phyloP scores from a whole-genome alignment of 2,797 vertebrate genomes.

The Tolypeutes matacus region DNA sequence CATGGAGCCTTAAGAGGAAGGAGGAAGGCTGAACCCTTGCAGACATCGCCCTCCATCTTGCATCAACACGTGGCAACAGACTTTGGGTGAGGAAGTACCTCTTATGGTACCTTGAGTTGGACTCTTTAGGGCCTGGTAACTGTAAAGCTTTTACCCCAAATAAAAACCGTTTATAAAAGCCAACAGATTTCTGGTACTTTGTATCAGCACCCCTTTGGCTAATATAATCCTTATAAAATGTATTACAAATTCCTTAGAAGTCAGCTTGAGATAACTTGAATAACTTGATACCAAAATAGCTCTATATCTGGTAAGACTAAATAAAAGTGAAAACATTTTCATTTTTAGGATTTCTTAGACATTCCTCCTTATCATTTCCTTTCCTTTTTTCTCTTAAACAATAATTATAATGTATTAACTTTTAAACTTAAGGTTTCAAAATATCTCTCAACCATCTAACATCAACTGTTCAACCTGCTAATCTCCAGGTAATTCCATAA shows the following conservation, averaged over 20 bases:
- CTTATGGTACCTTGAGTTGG: too few species aligned
- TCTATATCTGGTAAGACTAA: background rate
- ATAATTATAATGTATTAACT: background rate
- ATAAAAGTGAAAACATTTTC: background rate
- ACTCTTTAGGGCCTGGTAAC: too few species aligned
- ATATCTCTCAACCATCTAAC: background rate
- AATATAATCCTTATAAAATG: background rate
- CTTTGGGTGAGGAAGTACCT: too few species aligned
- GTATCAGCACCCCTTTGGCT: too few species aligned
- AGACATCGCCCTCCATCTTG: too few species aligned
- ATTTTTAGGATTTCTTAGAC: background rate
- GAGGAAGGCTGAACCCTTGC: too few species aligned
- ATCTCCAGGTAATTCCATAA: background rate
- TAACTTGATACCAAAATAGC: background rate
- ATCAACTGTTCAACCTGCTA: slow-evolving; percentile 3
- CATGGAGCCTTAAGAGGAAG: too few species aligned
- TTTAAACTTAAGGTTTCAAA: slow-evolving; percentile 28
- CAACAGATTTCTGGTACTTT: too few species aligned
- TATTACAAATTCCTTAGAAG: background rate
- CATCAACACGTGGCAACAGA: too few species aligned
- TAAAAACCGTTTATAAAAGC: too few species aligned
- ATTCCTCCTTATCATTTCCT: background rate
- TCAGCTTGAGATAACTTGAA: background rate
- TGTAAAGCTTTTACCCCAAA: too few species aligned
- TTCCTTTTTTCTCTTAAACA: background rate